Evolutionary conservation across 37 sponge, comb jelly and placozoan species (phyloP), one percentile per base, ranked within the genome.

Genomic region (Cliona cf. orientalis): DNA sequence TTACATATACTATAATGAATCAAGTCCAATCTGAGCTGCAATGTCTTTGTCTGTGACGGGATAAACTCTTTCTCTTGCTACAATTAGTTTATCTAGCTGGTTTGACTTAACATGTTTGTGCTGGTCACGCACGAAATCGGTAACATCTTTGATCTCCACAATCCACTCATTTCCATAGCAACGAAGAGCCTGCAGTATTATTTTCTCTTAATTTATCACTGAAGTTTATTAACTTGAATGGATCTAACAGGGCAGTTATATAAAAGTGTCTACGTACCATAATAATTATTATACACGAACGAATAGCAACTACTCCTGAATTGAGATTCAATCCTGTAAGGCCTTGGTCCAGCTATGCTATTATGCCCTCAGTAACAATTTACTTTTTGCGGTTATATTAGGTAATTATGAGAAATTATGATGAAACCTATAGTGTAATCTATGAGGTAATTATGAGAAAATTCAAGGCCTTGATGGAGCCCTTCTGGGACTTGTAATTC

Each of bases 91-190:
- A 17, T 86, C 78, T 12, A 78, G 76, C 43, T 76, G 43, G 34
- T 76, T 66, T 22, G 55, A 39, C 71, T 86, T 35, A 5, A 86
- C 91, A 68, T 61, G 22, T 58, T 39, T 46, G 42, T 86, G 33
- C 78, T 86, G 87, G 42, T 91, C 83, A 46, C 60, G 69, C n/a
- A 91, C 91, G 86, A 91, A 91, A 41, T 71, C 58, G 40, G 87
- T 91, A 62, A 91, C 76, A 66, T 91, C 91, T 23, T 68, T 84
- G 19, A 91, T 81, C 45, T 82, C 81, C 7, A 76, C 71, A 26
- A 86, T 86, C 91, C 91, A 91, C 70, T 91, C 87, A 25, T 65
- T 69, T 23, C 78, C 82, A 66, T 86, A 91, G 61, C 69, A 72
- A 31, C 37, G 37, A 11, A 86, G 35, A 21, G 66, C 66, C 80